Evolutionary conservation across 2,797 vertebrate species (phyloP).

Genomic region (Pantherophis alleghaniensis): DNA sequence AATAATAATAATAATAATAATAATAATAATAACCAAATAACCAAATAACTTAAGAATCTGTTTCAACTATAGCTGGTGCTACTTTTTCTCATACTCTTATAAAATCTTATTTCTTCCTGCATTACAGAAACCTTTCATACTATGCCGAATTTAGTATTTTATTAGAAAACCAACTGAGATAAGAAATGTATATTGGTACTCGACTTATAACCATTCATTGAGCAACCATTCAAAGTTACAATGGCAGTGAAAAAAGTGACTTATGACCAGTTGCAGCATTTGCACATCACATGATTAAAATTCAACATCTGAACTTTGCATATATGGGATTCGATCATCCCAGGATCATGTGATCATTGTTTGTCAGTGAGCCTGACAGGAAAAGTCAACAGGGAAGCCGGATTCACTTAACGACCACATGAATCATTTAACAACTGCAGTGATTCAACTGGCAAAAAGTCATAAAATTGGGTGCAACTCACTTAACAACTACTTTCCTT

Average conservation of each 20-base stretch:
- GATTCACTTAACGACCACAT: background rate
- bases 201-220: background rate
- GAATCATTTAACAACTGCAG: background rate
- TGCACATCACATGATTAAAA: background rate
- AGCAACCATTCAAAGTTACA: background rate
- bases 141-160: background rate
- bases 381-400: background rate
- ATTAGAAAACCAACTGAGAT: background rate
- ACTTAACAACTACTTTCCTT: background rate
- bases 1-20: too few relatives aligned
- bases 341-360: background rate
- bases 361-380: background rate
- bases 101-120: slow-evolving; percentile 32
- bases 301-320: background rate
- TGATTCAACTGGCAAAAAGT: background rate
- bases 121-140: slow-evolving; percentile 1
- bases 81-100: slow-evolving; percentile 32
- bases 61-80: slow-evolving; percentile 16
- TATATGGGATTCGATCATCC: background rate
- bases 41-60: slow-evolving; percentile 24
- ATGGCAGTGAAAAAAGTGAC: background rate
- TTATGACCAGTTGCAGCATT: background rate
- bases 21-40: too few relatives aligned
- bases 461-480: background rate
- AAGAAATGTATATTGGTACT: background rate